A percentile compares a stretch with the other conserved stretches of the same genome.
These are phyloP conservation scores for Tromatobia lineatoria DNA, from an alignment of 2,888 invertebrate species.

Conservation along the genomic window DNA sequence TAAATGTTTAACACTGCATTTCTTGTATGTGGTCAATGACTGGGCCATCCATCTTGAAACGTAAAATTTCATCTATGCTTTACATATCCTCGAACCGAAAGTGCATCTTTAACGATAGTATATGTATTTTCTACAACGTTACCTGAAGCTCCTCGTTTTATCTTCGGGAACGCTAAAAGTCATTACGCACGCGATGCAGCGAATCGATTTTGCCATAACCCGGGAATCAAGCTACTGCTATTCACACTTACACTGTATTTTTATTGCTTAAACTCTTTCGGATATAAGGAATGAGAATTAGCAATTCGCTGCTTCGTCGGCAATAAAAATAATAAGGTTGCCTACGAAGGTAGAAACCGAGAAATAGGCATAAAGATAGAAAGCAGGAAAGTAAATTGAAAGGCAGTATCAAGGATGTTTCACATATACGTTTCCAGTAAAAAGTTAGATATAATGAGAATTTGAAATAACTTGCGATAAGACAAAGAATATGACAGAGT, in stretches of 20 bases:
- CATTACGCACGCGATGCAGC: slow-evolving; percentile 16
- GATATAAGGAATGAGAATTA: neutral
- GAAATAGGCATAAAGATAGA: slow-evolving; percentile 31
- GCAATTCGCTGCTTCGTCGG: slow-evolving; percentile 32
- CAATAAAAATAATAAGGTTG: slow-evolving; percentile 24
- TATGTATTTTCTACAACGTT: slow-evolving; percentile 10
- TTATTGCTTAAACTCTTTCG: neutral
- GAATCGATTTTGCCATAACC: slow-evolving; percentile 30
- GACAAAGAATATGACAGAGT: no score
- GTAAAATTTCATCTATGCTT: neutral
- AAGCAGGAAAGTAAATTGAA: slow-evolving; percentile 42
- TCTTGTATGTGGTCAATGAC: neutral
- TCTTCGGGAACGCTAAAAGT: slow-evolving; percentile 11
- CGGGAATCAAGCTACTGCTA: neutral
- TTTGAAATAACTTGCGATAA: no score
- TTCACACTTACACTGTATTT: slow-evolving; percentile 2
- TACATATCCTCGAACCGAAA: neutral
- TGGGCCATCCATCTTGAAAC: neutral
- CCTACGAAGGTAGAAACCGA: slow-evolving; percentile 6
- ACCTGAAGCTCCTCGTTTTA: slow-evolving; percentile 23
- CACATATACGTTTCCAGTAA: no score
- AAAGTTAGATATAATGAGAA: no score
- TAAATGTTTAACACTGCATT: neutral
- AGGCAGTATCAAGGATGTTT: slow-evolving; percentile 29
- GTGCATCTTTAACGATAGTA: neutral